Conservation (phyloP, 2,113 vertebrate genomes). For the Paramormyrops kingsleyae region DNA sequence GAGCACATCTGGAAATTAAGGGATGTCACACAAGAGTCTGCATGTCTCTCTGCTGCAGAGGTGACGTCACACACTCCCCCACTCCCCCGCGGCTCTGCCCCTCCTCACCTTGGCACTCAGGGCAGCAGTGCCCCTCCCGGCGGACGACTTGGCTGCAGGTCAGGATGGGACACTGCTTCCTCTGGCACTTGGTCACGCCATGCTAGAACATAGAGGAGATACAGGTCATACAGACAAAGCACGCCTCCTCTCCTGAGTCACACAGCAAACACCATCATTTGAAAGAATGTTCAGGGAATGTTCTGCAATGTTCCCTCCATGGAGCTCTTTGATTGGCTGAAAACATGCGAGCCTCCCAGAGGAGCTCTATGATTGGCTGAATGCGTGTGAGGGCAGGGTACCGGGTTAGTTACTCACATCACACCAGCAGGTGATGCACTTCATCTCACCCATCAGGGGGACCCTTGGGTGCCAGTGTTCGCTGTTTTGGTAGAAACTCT, state of each 20-base stretch:
- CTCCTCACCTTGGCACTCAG: constrained; percentile 63
- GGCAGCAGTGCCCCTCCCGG: constrained; percentile 66
- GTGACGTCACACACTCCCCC: not conserved
- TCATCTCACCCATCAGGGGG: constrained; percentile 88
- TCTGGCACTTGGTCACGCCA: constrained; percentile 77
- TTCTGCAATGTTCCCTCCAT: not conserved
- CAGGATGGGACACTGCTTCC: constrained; percentile 69
- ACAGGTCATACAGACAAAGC: not conserved
- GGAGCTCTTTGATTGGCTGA: not conserved
- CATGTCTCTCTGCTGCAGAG: not conserved
- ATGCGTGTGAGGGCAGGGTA: not conserved
- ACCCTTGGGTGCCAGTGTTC: constrained; percentile 90
- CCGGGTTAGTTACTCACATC: constrained; percentile 69
- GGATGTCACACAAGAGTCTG: not conserved
- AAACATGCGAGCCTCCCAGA: not conserved
- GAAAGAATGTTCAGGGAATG: not conserved
- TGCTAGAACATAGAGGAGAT: constrained; percentile 51
- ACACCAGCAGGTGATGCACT: constrained; percentile 96
- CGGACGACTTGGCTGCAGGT: constrained; percentile 59
- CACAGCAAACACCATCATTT: not conserved
- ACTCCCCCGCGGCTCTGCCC: not conserved
- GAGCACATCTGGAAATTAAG: constrained; percentile 33
- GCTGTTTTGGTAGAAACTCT: constrained; percentile 87
- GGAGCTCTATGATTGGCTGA: not conserved
- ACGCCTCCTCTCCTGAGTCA: not conserved